phyloP scores from a whole-genome alignment of 2,113 vertebrate genomes.

The Nipponia nippon region DNA sequence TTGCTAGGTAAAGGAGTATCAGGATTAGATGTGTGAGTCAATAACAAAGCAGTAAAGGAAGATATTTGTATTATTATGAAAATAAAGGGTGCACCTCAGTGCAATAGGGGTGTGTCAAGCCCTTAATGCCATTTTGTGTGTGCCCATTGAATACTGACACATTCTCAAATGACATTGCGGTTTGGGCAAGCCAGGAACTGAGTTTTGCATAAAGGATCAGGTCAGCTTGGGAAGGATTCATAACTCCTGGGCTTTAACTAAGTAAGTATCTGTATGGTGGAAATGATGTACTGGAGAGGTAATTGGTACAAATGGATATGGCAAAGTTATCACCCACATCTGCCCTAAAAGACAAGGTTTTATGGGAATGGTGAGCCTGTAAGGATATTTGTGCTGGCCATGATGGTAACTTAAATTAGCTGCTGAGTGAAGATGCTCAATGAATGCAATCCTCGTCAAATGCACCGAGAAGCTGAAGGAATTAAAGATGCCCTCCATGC shows the following conservation, averaged over 20 bases:
- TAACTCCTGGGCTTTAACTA: background rate
- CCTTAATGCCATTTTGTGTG: background rate
- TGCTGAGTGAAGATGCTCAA: background rate
- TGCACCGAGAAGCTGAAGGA: background rate
- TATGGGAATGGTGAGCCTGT: background rate
- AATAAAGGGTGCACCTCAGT: background rate
- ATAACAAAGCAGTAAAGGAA: background rate
- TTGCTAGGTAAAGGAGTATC: background rate
- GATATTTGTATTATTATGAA: slow-evolving; percentile 14
- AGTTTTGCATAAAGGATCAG: background rate
- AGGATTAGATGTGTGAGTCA: slow-evolving; percentile 11
- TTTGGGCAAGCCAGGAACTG: background rate
- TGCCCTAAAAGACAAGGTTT: background rate
- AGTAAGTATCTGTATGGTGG: background rate
- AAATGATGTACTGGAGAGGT: accelerated
- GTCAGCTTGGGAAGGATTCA: background rate
- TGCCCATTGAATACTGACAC: slow-evolving; percentile 8
- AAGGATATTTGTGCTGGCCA: background rate
- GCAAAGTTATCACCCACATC: background rate
- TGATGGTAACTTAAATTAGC: background rate
- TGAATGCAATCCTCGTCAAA: background rate
- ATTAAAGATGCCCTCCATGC: background rate
- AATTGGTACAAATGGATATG: background rate
- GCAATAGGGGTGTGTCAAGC: slow-evolving; percentile 10
- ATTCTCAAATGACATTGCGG: background rate